Percentiles rank a stretch among this genome's conserved stretches.
Conservation (phyloP, 2,113 vertebrate genomes). For the Strix aluco region DNA sequence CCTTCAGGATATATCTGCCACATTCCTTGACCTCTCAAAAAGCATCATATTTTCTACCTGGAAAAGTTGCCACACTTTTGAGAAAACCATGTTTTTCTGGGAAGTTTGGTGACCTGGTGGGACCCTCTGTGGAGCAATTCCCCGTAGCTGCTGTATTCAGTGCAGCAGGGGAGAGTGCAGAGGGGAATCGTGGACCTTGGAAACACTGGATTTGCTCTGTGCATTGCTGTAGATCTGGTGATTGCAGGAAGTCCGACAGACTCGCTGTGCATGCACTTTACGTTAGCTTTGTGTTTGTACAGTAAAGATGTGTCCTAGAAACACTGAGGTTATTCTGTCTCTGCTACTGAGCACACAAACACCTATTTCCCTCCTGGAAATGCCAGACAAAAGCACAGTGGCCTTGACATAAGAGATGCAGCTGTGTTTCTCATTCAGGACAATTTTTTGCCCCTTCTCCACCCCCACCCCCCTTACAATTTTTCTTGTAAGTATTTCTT, state of each 20-base stretch:
- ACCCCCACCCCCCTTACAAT: rapidly evolving
- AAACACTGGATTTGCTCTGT: neutral
- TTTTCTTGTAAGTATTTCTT: neutral
- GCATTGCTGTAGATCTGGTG: neutral
- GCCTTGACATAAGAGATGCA: neutral
- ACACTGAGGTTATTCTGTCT: neutral
- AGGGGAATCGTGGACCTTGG: rapidly evolving
- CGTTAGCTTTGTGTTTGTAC: neutral
- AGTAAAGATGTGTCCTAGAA: neutral
- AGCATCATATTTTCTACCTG: neutral
- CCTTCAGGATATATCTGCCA: neutral
- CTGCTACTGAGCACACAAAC: neutral
- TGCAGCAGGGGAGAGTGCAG: neutral
- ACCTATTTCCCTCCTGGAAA: neutral
- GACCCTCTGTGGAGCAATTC: neutral
- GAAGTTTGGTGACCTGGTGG: neutral
- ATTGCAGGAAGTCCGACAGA: neutral
- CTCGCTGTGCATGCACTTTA: neutral
- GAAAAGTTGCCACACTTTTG: neutral
- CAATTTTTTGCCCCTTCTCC: neutral
- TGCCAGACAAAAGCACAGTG: neutral
- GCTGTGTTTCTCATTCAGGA: neutral
- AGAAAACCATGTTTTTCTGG: rapidly evolving
- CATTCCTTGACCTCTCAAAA: neutral
- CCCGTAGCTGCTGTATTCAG: neutral